Base-by-base conservation (phyloP, 2,888 invertebrate genomes). In the Lacanobia wlatinum region DNA sequence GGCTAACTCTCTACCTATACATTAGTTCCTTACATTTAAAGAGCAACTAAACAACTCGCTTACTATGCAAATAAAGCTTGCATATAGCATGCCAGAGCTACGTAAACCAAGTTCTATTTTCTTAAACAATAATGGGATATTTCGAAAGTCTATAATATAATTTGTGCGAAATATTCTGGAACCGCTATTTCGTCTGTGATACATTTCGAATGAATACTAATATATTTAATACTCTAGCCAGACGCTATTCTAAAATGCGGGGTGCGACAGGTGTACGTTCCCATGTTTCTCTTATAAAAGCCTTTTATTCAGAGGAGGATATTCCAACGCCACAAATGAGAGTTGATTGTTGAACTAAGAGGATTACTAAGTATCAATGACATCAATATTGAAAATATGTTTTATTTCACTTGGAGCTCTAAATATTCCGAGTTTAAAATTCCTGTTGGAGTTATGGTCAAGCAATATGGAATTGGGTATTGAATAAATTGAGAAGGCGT, bases 191-290 rank as follows among this genome's bases (percentile, higher is more conserved):
- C 71, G 66, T 70, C 70, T 72, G 70, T 71, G 73, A 79, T 81
- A 82, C 65, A 76, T 83, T 89, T 78, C 40, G 68, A 84, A 82
- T 87, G 77, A 85, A 86, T 87, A 86, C 86, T 87, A 82, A 86
- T 86, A 85, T 87, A 89, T 88, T 88, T 88, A 85, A 88, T 87
- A 85, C 87, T 85, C 76, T 82, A 86, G 82, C 85, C 87, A 90
- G 88, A 88, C 87, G 88, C 83, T 89, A 82, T 89, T 89, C 88
- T 88, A 87, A 88, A 91, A 89, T 85, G 83, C 84, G 89, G 84
- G 88, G 86, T 76, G 87, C 88, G 89, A 90, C 93, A 93, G 93
- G 92, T 93, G 93, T 88, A 83, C 84, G 89, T 92, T 93, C 93
- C 91, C 93, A 93, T 90, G 91, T 89, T 87, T 88, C 88, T 90